Percentiles rank a stretch among this genome's conserved stretches.
These are phyloP conservation scores for Neotoma lepida DNA, from an alignment of 2,113 vertebrate genomes.

Conservation along the genomic window DNA sequence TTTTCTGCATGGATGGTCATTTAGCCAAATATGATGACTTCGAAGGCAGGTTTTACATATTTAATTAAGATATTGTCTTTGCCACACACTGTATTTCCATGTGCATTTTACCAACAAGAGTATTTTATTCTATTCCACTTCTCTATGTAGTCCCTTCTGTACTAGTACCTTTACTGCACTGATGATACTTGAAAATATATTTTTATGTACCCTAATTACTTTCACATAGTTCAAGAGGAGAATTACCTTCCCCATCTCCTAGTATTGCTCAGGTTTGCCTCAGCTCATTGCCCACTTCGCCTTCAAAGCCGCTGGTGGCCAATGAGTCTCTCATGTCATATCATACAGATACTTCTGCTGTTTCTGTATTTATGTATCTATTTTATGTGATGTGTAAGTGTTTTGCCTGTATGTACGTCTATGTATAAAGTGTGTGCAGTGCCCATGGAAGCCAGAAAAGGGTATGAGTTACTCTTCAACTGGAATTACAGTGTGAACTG, in stretches of 20 bases:
- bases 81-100: not conserved
- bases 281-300: not conserved
- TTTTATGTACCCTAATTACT: not conserved
- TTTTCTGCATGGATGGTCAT: not conserved
- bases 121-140: not conserved
- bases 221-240: not conserved
- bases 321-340: not conserved
- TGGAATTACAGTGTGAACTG: not conserved
- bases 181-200: not conserved
- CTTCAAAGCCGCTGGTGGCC: not conserved
- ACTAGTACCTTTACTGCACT: no score
- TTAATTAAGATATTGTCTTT: not conserved
- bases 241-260: no score
- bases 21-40: not conserved
- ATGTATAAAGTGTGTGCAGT: not conserved
- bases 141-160: not conserved
- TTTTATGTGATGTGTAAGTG: not conserved
- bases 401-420: not conserved
- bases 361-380: no score
- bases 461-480: not conserved
- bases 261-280: not conserved
- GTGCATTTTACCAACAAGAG: not conserved
- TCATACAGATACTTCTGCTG: not conserved
- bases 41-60: not conserved
- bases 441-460: not conserved